These are phyloP conservation scores for Nemoura dubitans DNA, from an alignment of 2,888 invertebrate genomes.

Conservation along the genomic window DNA sequence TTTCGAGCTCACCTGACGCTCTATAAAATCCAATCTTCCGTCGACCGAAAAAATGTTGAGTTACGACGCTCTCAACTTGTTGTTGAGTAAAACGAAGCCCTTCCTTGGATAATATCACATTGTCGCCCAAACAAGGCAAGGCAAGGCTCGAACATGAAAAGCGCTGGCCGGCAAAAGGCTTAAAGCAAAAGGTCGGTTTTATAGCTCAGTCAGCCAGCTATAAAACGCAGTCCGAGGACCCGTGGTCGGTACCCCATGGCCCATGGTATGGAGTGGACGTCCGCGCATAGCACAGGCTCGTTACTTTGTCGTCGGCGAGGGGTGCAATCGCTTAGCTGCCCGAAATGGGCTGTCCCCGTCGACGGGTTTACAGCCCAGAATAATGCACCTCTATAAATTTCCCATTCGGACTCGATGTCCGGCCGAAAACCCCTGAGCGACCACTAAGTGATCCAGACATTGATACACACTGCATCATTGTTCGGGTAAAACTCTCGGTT, in stretches of 20 bases:
- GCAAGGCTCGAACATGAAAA: background rate
- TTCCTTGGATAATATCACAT: background rate
- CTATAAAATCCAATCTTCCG: no score
- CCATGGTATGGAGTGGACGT: no score
- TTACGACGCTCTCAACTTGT: no score
- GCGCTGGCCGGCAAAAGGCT: background rate
- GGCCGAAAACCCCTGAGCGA: background rate
- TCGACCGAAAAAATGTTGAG: background rate
- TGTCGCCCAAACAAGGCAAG: background rate
- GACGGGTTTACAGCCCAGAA: background rate
- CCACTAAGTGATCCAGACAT: background rate
- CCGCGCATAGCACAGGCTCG: background rate
- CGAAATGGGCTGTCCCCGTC: background rate
- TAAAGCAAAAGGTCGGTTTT: background rate
- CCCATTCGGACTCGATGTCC: background rate
- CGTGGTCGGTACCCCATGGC: background rate
- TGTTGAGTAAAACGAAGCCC: background rate
- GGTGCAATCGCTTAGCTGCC: background rate
- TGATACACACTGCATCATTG: background rate
- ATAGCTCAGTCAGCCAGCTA: background rate
- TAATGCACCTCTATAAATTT: background rate
- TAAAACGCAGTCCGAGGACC: no score
- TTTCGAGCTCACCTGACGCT: background rate
- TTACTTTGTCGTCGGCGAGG: background rate
- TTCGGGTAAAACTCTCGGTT: background rate